Evolutionary conservation across 2,113 vertebrate genomes (phyloP).

Genomic region (Paraplagusia blochii): DNA sequence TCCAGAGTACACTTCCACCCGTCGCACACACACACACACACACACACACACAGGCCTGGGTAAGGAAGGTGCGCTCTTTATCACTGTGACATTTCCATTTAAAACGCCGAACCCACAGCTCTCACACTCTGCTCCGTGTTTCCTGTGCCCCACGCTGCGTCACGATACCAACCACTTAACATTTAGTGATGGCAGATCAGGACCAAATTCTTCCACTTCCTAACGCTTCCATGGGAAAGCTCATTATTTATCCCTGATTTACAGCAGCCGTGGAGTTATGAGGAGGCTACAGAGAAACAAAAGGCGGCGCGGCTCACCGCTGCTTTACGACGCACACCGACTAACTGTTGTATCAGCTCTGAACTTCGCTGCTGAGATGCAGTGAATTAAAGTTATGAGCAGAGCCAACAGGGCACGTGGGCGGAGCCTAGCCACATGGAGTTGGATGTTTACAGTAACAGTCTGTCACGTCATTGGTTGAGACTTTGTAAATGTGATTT

Average conservation of each 20-base stretch:
- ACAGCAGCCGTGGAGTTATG: constrained; percentile 37
- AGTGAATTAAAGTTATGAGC: constrained; percentile 24
- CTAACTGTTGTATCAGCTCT: constrained; percentile 19
- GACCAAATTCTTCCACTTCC: constrained; percentile 39
- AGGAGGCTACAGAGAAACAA: constrained; percentile 33
- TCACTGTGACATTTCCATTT: constrained; percentile 72
- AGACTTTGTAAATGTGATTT: too few relatives aligned
- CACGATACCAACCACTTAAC: constrained; percentile 61
- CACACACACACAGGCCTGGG: constrained; percentile 22
- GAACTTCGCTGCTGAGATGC: constrained; percentile 23
- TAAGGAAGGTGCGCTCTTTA: constrained; percentile 62
- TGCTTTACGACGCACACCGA: constrained; percentile 28
- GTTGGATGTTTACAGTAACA: too few relatives aligned
- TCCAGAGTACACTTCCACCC: constrained; percentile 38
- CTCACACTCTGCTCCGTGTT: constrained; percentile 53
- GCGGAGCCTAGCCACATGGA: too few relatives aligned
- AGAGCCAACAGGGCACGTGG: background rate
- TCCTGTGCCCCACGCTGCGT: constrained; percentile 54
- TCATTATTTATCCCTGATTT: constrained; percentile 50
- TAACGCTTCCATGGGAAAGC: constrained; percentile 41
- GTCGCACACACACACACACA: constrained; percentile 28
- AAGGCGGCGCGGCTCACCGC: constrained; percentile 21
- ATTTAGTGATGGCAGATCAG: constrained; percentile 57
- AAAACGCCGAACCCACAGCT: constrained; percentile 47
- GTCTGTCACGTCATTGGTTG: too few relatives aligned